phyloP scores from a whole-genome alignment of 2,888 invertebrate genomes.

The Rhimphoctona megacephalus region DNA sequence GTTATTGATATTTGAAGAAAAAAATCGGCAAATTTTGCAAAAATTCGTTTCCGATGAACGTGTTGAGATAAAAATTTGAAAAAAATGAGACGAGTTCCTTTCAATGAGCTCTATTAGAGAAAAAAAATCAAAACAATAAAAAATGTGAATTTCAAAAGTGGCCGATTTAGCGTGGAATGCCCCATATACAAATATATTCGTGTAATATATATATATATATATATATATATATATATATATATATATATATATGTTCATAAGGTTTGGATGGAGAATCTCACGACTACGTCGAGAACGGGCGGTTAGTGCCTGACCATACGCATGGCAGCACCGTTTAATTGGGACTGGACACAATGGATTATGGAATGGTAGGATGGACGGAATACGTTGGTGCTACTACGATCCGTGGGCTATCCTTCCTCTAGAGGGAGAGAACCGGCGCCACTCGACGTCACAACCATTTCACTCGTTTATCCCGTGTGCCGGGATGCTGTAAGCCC shows the following conservation, averaged over 20 bases:
- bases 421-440: slow-evolving; percentile 31
- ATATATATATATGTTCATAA: slow-evolving; percentile 63
- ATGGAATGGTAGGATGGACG: slow-evolving; percentile 78
- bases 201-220: no score
- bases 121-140: no score
- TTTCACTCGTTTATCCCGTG: slow-evolving; percentile 81
- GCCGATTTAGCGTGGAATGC: no score
- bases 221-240: slow-evolving; percentile 40
- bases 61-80: no score
- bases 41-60: no score
- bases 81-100: no score
- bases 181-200: no score
- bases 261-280: slow-evolving; percentile 74
- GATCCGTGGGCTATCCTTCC: slow-evolving; percentile 24
- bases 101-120: no score
- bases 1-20: no score
- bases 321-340: slow-evolving; percentile 85
- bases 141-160: no score
- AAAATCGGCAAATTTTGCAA: no score
- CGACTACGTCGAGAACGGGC: slow-evolving; percentile 82
- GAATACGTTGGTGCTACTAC: slow-evolving; percentile 30
- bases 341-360: slow-evolving; percentile 85
- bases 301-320: slow-evolving; percentile 84
- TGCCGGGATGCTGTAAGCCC: slow-evolving; percentile 63
- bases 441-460: slow-evolving; percentile 83